phyloP scores from a whole-genome alignment of 1,140 invertebrate genomes.

The Helicorthomorpha holstii region DNA sequence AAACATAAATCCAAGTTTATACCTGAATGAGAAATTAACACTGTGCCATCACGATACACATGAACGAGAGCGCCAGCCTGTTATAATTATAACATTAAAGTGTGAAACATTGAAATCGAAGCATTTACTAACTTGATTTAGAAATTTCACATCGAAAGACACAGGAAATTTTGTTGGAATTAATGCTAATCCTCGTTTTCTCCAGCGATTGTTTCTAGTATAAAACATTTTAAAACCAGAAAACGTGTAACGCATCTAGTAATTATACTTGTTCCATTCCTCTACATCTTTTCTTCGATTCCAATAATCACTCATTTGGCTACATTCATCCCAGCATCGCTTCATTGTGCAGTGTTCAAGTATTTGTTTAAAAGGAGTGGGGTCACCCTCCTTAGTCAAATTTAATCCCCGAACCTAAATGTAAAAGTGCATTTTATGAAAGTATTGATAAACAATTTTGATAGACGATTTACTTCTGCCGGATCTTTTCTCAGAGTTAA shows the following conservation, averaged over 20 bases:
- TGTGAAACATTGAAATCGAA: slow-evolving; percentile 69
- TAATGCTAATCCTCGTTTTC: slow-evolving; percentile 68
- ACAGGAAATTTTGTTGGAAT: slow-evolving; percentile 86
- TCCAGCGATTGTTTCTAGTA: slow-evolving; percentile 53
- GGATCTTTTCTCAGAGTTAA: slow-evolving; percentile 42
- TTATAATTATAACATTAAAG: slow-evolving; percentile 23
- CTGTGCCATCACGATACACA: slow-evolving; percentile 79
- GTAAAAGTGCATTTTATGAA: neutral
- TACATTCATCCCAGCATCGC: slow-evolving; percentile 68
- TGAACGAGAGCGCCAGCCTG: slow-evolving; percentile 63
- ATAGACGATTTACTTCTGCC: slow-evolving; percentile 22
- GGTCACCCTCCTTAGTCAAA: slow-evolving; percentile 60
- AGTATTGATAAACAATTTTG: neutral
- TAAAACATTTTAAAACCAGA: slow-evolving; percentile 68
- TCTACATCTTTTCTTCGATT: slow-evolving; percentile 33
- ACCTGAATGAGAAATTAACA: slow-evolving; percentile 76
- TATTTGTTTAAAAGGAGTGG: slow-evolving; percentile 60
- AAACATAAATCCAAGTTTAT: no score
- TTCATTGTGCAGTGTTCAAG: slow-evolving; percentile 55
- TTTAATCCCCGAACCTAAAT: slow-evolving; percentile 46
- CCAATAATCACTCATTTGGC: slow-evolving; percentile 16
- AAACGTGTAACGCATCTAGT: neutral
- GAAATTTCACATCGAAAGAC: slow-evolving; percentile 53
- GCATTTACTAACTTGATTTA: slow-evolving; percentile 62
- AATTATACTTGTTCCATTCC: slow-evolving; percentile 51